Conservation (phyloP, 1,140 invertebrate species). For the Pseudomyrmex dendroicus region DNA sequence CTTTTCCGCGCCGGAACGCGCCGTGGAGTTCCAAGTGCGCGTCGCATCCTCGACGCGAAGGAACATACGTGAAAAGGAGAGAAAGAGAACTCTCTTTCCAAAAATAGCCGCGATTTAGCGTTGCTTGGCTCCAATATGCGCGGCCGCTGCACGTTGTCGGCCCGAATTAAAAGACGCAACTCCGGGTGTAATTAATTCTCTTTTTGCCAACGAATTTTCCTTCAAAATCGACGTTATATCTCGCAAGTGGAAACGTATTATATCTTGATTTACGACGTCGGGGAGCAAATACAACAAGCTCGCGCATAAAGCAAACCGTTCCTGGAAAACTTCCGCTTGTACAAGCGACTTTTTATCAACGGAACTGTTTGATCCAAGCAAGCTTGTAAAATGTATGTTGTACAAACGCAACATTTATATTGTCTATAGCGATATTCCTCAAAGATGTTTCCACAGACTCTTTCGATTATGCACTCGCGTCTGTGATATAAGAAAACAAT, state of each 20-base stretch:
- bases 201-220: not conserved
- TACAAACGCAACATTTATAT: not conserved
- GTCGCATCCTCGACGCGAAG: slow-evolving; percentile 1
- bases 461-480: not conserved
- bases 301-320: not conserved
- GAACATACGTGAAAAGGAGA: not conserved
- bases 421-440: slow-evolving; percentile 4
- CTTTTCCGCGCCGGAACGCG: slow-evolving; percentile 40
- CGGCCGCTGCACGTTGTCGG: slow-evolving; percentile 1
- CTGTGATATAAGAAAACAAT: not conserved
- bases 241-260: not conserved
- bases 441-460: not conserved
- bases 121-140: slow-evolving; percentile 43
- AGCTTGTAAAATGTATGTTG: slow-evolving; percentile 18
- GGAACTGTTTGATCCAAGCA: not conserved
- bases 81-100: slow-evolving; percentile 67
- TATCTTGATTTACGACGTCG: not conserved
- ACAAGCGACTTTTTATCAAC: not conserved
- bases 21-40: slow-evolving; percentile 13
- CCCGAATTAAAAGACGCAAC: slow-evolving; percentile 12
- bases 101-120: slow-evolving; percentile 78
- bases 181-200: not conserved
- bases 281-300: not conserved
- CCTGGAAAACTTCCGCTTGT: not conserved
- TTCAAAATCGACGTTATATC: not conserved